Evolutionary conservation across 2,113 vertebrate species (phyloP).

Genomic region (Microcebus murinus): DNA sequence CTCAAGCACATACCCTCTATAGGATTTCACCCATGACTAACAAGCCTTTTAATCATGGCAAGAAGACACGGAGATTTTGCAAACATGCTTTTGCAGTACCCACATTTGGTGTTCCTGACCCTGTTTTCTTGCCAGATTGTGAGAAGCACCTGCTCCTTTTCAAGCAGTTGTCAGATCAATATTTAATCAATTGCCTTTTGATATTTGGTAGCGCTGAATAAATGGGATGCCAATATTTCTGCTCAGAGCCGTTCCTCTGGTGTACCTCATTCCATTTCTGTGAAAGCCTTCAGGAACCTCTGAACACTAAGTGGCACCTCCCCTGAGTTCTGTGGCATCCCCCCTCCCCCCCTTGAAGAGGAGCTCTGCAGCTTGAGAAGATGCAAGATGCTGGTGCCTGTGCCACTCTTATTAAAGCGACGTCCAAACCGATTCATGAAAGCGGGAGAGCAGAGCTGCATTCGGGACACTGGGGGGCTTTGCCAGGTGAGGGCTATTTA

Average conservation of each 20-base stretch:
- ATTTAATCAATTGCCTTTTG: slow-evolving; percentile 80
- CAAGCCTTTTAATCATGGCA: slow-evolving; percentile 79
- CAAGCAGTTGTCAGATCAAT: slow-evolving; percentile 79
- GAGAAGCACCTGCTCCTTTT: slow-evolving; percentile 75
- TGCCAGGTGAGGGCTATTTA: slow-evolving; percentile 78
- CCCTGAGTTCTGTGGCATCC: slow-evolving; percentile 14
- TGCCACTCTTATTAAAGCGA: slow-evolving; percentile 70
- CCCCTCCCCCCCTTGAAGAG: not conserved
- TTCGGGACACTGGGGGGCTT: slow-evolving; percentile 62
- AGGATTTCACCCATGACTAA: slow-evolving; percentile 78
- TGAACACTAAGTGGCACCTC: slow-evolving; percentile 54
- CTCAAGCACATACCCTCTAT: slow-evolving; percentile 61
- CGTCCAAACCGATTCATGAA: slow-evolving; percentile 64
- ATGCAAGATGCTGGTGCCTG: not conserved
- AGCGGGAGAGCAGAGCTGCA: slow-evolving; percentile 26
- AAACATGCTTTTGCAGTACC: slow-evolving; percentile 69
- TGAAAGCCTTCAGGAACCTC: slow-evolving; percentile 62
- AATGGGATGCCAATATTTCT: slow-evolving; percentile 76
- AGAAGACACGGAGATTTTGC: slow-evolving; percentile 76
- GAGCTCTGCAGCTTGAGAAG: not conserved
- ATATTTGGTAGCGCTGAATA: slow-evolving; percentile 72
- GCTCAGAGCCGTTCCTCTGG: slow-evolving; percentile 68
- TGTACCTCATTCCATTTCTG: slow-evolving; percentile 40
- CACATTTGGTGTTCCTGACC: slow-evolving; percentile 70
- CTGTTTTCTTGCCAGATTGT: slow-evolving; percentile 71